phyloP scores from a whole-genome alignment of 2,113 vertebrate genomes.

The Fulica atra region DNA sequence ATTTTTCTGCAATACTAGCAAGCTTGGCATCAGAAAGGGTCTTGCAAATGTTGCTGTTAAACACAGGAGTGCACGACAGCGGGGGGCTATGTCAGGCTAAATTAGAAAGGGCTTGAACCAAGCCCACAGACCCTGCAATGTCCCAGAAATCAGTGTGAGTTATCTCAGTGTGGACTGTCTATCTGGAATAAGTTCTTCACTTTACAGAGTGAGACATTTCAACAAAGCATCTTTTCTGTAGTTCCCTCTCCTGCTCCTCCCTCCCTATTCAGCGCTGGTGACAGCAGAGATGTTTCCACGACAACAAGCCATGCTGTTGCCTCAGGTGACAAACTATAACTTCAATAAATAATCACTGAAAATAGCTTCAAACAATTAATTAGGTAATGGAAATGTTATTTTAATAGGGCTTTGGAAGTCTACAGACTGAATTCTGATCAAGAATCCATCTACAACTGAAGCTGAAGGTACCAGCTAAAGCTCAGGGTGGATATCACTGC shows the following conservation, averaged over 20 bases:
- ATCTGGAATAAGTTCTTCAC: neutral
- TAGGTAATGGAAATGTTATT: slow-evolving; percentile 47
- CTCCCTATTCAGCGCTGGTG: neutral
- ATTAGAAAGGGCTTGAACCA: neutral
- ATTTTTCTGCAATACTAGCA: neutral
- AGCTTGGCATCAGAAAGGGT: neutral
- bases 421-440: neutral
- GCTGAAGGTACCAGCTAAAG: neutral
- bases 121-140: neutral
- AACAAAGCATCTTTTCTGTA: slow-evolving; percentile 2
- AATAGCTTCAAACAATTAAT: slow-evolving; percentile 51
- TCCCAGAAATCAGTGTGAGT: neutral
- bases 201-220: slow-evolving; percentile 9
- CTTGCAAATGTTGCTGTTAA: neutral
- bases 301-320: slow-evolving; percentile 50
- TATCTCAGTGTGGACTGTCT: neutral
- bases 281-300: slow-evolving; percentile 58
- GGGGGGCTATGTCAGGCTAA: neutral
- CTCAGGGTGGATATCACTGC: neutral
- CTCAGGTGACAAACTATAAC: slow-evolving; percentile 53
- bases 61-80: neutral
- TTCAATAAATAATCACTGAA: slow-evolving; percentile 51
- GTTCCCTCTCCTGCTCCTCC: neutral
- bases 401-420: slow-evolving; percentile 18
- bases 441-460: neutral